Evolutionary conservation across 2,797 vertebrate genomes (phyloP).

Genomic region (Streptopelia turtur): DNA sequence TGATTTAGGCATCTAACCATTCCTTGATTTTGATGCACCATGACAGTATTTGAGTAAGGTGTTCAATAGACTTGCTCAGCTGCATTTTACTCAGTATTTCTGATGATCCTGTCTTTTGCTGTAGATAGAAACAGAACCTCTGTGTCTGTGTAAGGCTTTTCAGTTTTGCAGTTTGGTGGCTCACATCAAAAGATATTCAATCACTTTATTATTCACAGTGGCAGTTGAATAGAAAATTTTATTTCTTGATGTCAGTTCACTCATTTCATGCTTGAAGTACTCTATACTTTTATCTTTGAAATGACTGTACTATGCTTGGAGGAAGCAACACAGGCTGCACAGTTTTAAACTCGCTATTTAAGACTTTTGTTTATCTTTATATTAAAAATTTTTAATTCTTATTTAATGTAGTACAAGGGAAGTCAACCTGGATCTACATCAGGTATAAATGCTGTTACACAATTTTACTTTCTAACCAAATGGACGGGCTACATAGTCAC

Average conservation of each 20-base stretch:
- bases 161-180: background rate
- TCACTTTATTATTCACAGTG: conserved; percentile 29
- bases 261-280: conserved; percentile 42
- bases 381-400: background rate
- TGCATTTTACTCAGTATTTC: conserved; percentile 1
- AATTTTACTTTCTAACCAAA: background rate
- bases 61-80: background rate
- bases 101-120: background rate
- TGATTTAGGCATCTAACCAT: background rate
- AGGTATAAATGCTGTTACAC: background rate
- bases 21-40: background rate
- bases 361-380: background rate
- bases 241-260: conserved; percentile 37
- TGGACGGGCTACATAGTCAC: background rate
- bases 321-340: background rate
- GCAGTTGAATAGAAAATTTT: conserved; percentile 35
- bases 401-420: background rate
- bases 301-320: background rate
- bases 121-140: background rate
- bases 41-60: background rate
- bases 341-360: background rate
- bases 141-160: background rate
- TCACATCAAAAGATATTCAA: conserved; percentile 32
- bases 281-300: conserved; percentile 25
- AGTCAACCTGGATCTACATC: background rate